Evolutionary conservation across 2,797 vertebrate genomes (phyloP).

Genomic region (Onychomys torridus): DNA sequence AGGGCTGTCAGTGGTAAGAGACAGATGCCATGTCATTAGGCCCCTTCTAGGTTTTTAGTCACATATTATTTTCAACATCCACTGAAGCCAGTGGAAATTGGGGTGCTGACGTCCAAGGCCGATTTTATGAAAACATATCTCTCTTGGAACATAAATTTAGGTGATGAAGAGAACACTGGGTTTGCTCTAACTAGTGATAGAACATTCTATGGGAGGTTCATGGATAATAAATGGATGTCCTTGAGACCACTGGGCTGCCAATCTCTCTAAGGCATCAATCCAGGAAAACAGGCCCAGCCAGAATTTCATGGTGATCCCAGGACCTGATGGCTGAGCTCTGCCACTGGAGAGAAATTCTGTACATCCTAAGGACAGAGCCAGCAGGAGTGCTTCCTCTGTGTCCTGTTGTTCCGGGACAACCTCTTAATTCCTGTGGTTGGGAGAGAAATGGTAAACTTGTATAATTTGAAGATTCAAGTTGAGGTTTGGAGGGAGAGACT

Average conservation of each 20-base stretch:
- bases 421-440: not conserved
- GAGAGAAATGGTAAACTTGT: not conserved
- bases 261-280: not conserved
- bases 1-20: not conserved
- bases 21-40: not conserved
- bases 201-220: not conserved
- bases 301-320: not conserved
- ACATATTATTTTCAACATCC: not conserved
- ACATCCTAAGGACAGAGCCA: not conserved
- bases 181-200: conserved; percentile 9
- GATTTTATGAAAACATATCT: not conserved
- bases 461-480: conserved; percentile 64
- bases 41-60: not conserved
- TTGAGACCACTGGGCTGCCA: conserved; percentile 3
- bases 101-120: not conserved
- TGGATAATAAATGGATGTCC: conserved; percentile 13
- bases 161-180: conserved; percentile 41
- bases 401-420: conserved; percentile 42
- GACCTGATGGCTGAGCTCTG: conserved; percentile 19
- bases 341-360: conserved; percentile 38
- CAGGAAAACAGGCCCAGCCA: not conserved
- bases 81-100: conserved; percentile 26
- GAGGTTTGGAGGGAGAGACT: not conserved
- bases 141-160: conserved; percentile 48
- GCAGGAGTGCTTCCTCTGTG: not conserved